phyloP scores from a whole-genome alignment of 2,113 vertebrate genomes.

The Narcine bancroftii region DNA sequence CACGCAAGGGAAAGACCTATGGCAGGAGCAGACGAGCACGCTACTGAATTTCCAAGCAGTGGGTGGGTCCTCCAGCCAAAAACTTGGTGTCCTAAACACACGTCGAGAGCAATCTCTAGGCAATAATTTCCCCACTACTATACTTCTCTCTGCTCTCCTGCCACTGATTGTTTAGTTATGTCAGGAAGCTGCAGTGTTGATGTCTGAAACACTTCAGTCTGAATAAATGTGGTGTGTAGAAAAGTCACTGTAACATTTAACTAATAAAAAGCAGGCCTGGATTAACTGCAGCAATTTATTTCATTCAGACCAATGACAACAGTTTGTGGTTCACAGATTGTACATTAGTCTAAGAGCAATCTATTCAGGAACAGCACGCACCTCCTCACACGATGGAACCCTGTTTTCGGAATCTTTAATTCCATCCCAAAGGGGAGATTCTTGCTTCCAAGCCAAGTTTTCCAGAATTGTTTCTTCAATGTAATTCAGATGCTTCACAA shows the following conservation, averaged over 20 bases:
- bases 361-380: constrained; percentile 38
- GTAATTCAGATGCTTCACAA: constrained; percentile 87
- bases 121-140: not conserved
- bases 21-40: too few relatives aligned
- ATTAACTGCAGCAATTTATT: not conserved
- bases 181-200: not conserved
- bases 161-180: not conserved
- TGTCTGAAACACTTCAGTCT: not conserved
- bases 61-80: too few relatives aligned
- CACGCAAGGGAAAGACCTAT: too few relatives aligned
- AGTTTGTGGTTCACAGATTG: not conserved
- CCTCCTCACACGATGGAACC: constrained; percentile 80
- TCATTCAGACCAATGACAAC: not conserved
- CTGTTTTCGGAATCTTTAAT: constrained; percentile 67
- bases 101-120: too few relatives aligned
- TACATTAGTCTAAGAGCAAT: not conserved
- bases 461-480: constrained; percentile 90
- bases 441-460: constrained; percentile 75
- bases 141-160: not conserved
- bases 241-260: not conserved
- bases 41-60: too few relatives aligned
- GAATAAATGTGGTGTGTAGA: not conserved
- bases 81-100: too few relatives aligned
- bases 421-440: constrained; percentile 78
- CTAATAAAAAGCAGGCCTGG: not conserved